These are phyloP conservation scores for Magallana gigas DNA, from an alignment of 1,140 invertebrate genomes.

Conservation along the genomic window DNA sequence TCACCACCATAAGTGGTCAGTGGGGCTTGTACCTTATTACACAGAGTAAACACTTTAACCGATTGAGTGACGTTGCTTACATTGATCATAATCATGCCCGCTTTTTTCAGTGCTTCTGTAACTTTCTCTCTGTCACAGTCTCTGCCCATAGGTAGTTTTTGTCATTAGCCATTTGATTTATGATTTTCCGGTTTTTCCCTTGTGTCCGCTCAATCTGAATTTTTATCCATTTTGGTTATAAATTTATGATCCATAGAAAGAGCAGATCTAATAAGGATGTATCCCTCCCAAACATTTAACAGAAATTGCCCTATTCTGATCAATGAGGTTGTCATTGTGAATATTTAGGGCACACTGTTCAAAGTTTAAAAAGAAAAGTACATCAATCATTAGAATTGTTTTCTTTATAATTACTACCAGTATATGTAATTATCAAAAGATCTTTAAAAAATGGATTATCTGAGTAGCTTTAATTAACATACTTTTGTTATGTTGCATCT, in stretches of 20 bases:
- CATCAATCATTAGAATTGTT: neutral
- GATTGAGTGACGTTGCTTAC: neutral
- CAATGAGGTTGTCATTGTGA: neutral
- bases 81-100: neutral
- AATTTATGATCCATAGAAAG: conserved; percentile 9
- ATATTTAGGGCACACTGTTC: neutral
- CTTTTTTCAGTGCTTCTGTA: neutral
- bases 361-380: neutral
- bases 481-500: neutral
- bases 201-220: neutral
- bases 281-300: neutral
- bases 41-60: neutral
- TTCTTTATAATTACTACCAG: neutral
- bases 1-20: conserved; percentile 12
- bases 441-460: conserved; percentile 9
- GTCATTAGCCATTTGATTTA: conserved; percentile 32
- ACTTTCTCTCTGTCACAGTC: neutral
- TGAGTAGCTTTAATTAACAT: neutral
- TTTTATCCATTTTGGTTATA: conserved; percentile 3
- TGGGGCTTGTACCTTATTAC: neutral
- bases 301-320: neutral
- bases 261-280: neutral
- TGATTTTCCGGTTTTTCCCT: conserved; percentile 18
- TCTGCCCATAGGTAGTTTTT: conserved; percentile 22
- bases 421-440: neutral